A percentile compares a stretch with the other conserved stretches of the same genome.
These are phyloP conservation scores for Oopsacas minuta DNA, from an alignment of 37 sponge, comb jelly and placozoan species.

Conservation along the genomic window DNA sequence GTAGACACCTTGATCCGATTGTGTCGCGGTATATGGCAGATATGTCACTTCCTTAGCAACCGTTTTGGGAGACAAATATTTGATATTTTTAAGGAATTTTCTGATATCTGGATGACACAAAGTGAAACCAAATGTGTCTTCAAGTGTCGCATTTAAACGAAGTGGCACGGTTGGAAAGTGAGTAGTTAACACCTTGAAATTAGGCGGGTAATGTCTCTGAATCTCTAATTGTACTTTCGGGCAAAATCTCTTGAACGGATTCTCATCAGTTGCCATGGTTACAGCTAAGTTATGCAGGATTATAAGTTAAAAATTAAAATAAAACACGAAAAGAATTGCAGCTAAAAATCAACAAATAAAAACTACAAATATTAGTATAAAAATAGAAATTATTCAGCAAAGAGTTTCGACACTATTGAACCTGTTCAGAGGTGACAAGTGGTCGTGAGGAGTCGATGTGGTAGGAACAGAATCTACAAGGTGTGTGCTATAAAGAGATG, in stretches of 20 bases:
- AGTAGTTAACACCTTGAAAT: conserved; percentile 2
- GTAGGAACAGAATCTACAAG: background rate
- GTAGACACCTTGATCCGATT: background rate
- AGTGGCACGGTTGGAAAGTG: background rate
- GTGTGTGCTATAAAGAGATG: background rate
- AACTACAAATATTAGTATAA: background rate
- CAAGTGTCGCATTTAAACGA: background rate
- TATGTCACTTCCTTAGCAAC: background rate
- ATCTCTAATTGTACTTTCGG: background rate
- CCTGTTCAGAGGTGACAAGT: background rate
- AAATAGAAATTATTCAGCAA: background rate
- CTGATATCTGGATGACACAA: background rate
- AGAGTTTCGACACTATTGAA: background rate
- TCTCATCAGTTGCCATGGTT: background rate
- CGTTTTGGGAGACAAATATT: background rate
- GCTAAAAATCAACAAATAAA: background rate
- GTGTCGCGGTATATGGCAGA: conserved; percentile 15
- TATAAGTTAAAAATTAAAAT: too few species aligned
- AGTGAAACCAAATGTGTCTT: background rate
- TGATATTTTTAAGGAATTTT: background rate
- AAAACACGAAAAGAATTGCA: too few species aligned
- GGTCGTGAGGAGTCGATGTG: background rate
- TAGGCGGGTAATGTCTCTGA: conserved; percentile 15
- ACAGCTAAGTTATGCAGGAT: too few species aligned
- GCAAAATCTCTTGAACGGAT: background rate